Evolutionary conservation across 2,113 vertebrate genomes (phyloP).

Genomic region (Pampusana beccarii): DNA sequence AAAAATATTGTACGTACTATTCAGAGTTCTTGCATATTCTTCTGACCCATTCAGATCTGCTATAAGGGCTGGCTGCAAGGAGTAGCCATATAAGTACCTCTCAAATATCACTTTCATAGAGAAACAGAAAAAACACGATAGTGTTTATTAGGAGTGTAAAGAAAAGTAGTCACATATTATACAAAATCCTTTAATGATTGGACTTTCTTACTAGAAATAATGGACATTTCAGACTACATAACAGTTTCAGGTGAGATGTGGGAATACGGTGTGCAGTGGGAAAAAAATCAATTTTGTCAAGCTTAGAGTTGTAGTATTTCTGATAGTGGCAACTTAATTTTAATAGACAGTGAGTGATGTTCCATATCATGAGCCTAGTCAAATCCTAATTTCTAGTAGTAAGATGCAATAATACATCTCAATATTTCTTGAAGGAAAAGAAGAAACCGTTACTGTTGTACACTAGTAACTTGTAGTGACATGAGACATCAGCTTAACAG

Average conservation of each 20-base stretch:
- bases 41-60: neutral
- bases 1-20: neutral
- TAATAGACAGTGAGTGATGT: neutral
- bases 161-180: neutral
- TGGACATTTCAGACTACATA: neutral
- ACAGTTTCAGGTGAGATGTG: neutral
- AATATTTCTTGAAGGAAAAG: neutral
- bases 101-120: neutral
- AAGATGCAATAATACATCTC: neutral
- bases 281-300: neutral
- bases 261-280: neutral
- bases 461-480: neutral
- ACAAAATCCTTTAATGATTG: neutral
- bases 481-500: neutral
- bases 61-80: neutral
- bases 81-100: neutral
- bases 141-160: neutral
- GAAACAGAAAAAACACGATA: neutral
- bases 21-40: neutral
- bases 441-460: neutral
- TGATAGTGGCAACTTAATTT: neutral
- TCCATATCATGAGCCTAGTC: neutral
- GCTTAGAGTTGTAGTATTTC: neutral
- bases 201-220: neutral
- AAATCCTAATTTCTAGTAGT: neutral